Evolutionary conservation across 2,888 invertebrate species (phyloP).

Genomic region (Alcis repandata): DNA sequence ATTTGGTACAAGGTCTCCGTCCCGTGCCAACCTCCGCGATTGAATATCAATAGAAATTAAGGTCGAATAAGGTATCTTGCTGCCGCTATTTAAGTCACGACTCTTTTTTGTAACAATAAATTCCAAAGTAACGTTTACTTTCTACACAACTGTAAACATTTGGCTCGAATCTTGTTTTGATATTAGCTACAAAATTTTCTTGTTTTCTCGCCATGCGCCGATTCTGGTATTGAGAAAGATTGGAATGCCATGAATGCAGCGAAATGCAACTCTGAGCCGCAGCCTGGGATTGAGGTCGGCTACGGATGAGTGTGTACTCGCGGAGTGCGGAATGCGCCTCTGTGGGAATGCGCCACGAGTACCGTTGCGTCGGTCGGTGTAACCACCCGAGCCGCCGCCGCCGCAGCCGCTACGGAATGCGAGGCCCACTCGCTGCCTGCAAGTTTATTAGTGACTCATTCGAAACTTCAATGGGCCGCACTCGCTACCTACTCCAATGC

Average conservation of each 20-base stretch:
- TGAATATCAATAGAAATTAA: slow-evolving; percentile 40
- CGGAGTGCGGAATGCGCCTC: slow-evolving; percentile 76
- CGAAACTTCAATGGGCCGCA: slow-evolving; percentile 62
- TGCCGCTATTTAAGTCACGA: slow-evolving; percentile 26
- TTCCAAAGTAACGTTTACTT: slow-evolving; percentile 17
- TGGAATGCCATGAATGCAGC: slow-evolving; percentile 45
- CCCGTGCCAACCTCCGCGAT: slow-evolving; percentile 47
- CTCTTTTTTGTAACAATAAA: slow-evolving; percentile 21
- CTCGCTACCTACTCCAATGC: slow-evolving; percentile 33
- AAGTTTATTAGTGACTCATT: slow-evolving; percentile 76
- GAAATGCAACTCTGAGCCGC: slow-evolving; percentile 39
- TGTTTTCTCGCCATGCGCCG: slow-evolving; percentile 31
- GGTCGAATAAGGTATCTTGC: slow-evolving; percentile 29
- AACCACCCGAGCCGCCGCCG: slow-evolving; percentile 56
- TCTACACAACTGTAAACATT: slow-evolving; percentile 13
- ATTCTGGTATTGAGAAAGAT: slow-evolving; percentile 47
- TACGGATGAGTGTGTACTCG: slow-evolving; percentile 54
- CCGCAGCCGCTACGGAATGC: slow-evolving; percentile 72
- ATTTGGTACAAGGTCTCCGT: slow-evolving; percentile 61
- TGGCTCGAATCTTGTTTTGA: slow-evolving; percentile 6
- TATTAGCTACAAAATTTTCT: slow-evolving; percentile 2
- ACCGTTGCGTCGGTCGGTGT: slow-evolving; percentile 79
- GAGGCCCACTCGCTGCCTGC: slow-evolving; percentile 80
- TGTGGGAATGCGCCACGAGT: slow-evolving; percentile 84
- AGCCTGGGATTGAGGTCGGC: slow-evolving; percentile 72